Evolutionary conservation across 2,888 invertebrate genomes (phyloP).

Genomic region (Synergus gifuensis): DNA sequence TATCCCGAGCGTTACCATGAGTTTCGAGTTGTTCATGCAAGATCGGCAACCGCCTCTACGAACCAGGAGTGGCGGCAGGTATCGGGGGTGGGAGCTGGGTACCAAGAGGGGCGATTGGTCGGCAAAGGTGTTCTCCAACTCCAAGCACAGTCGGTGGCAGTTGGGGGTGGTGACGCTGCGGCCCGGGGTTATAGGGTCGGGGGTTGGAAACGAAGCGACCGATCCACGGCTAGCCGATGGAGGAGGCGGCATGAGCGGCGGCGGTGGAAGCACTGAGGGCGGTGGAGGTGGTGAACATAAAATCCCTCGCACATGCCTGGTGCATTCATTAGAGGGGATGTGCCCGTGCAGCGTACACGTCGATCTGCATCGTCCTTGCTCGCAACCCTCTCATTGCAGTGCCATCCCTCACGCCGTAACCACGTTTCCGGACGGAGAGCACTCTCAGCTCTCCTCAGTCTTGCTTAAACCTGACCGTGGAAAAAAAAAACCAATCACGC

Average conservation of each 20-base stretch:
- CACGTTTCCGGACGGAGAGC: constrained; percentile 59
- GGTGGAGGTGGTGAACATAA: constrained; percentile 74
- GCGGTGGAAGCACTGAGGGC: constrained; percentile 53
- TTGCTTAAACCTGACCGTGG: not conserved
- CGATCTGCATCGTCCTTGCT: constrained; percentile 68
- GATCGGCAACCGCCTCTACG: constrained; percentile 53
- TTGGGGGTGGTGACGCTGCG: constrained; percentile 55
- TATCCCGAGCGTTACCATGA: constrained; percentile 17
- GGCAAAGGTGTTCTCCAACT: constrained; percentile 53
- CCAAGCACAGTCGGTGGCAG: constrained; percentile 50
- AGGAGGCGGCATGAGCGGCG: constrained; percentile 58
- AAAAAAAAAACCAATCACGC: not conserved
- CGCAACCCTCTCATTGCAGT: constrained; percentile 49
- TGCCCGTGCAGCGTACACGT: constrained; percentile 75
- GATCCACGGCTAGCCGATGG: constrained; percentile 69
- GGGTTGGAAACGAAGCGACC: constrained; percentile 76
- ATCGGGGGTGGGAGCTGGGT: constrained; percentile 52
- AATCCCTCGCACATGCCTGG: constrained; percentile 78
- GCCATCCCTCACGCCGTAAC: constrained; percentile 42
- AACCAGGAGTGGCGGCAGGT: constrained; percentile 54
- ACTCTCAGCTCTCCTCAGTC: not conserved
- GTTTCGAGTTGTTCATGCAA: not conserved
- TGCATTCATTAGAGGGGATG: constrained; percentile 77
- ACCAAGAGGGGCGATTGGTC: constrained; percentile 57
- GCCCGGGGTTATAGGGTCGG: constrained; percentile 66